Percentiles rank a stretch among this genome's conserved stretches.
These are phyloP conservation scores for Margaritifera margaritifera DNA, from an alignment of 2,888 invertebrate genomes.

Conservation along the genomic window DNA sequence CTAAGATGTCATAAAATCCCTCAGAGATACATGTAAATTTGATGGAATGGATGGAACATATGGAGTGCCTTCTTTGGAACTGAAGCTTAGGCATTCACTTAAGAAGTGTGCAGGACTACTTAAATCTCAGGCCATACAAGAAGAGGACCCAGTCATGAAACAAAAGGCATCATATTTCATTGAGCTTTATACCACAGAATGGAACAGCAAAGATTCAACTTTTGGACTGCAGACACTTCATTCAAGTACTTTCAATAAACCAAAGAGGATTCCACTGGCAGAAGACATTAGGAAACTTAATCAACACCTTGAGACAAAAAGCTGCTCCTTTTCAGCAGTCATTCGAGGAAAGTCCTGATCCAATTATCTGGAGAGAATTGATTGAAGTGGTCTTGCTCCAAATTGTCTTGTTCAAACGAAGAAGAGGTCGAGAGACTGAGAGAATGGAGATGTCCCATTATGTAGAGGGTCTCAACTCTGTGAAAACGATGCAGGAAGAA, in stretches of 20 bases:
- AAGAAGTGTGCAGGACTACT: constrained; percentile 6
- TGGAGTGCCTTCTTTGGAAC: constrained; percentile 8
- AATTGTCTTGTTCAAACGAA: constrained; percentile 18
- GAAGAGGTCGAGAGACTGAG: constrained; percentile 15
- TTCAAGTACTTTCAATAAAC: constrained; percentile 6
- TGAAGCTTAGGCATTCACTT: constrained; percentile 14
- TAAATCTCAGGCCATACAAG: constrained; percentile 1
- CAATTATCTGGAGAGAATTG: no score
- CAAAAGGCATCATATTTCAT: constrained; percentile 3
- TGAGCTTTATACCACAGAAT: constrained; percentile 12
- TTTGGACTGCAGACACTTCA: constrained; percentile 7
- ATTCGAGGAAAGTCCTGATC: no score
- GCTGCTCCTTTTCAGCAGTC: no score
- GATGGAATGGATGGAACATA: constrained; percentile 2
- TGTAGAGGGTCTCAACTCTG: constrained; percentile 7
- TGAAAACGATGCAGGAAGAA: constrained; percentile 9
- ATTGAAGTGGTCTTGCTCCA: neutral
- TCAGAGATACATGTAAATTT: constrained; percentile 8
- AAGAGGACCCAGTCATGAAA: neutral
- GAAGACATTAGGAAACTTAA: constrained; percentile 11
- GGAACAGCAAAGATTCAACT: constrained; percentile 10
- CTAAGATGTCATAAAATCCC: constrained; percentile 1
- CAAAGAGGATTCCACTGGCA: constrained; percentile 11
- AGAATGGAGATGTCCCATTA: constrained; percentile 15
- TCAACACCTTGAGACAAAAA: constrained; percentile 2